Percentiles rank a stretch among this genome's conserved stretches.
Conservation (phyloP, 1,140 invertebrate genomes). For the Colletes latitarsis region DNA sequence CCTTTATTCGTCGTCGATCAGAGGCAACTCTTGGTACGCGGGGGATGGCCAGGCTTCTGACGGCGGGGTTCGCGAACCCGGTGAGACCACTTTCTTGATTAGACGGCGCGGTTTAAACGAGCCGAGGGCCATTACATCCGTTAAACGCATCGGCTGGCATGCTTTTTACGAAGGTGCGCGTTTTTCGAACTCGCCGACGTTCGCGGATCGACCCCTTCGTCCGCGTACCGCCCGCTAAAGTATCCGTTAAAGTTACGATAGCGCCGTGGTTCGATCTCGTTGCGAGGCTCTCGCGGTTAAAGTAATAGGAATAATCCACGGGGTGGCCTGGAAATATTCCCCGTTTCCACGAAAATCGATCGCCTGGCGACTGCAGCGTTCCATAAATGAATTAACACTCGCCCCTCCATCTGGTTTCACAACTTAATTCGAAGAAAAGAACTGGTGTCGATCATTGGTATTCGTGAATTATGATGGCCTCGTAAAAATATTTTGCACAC, state of each 20-base stretch:
- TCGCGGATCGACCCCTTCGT: constrained; percentile 22
- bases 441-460: no score
- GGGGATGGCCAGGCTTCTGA: not conserved
- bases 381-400: no score
- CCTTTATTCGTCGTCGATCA: constrained; percentile 65
- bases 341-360: no score
- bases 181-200: constrained; percentile 20
- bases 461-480: no score
- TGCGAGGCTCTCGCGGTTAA: not conserved
- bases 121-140: constrained; percentile 58
- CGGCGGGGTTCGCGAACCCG: constrained; percentile 30
- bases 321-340: not conserved
- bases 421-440: no score
- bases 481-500: no score
- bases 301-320: not conserved
- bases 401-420: no score
- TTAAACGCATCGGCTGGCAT: constrained; percentile 51
- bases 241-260: constrained; percentile 26
- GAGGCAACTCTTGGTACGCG: constrained; percentile 28
- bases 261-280: constrained; percentile 10
- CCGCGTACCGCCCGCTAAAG: not conserved
- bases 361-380: no score
- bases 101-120: constrained; percentile 59
- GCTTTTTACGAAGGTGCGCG: constrained; percentile 43
- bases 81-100: constrained; percentile 67